Percentiles rank a stretch among this genome's conserved stretches.
Evolutionary conservation across 2,888 invertebrate species (phyloP).

Genomic region (Coecobrya sp.): DNA sequence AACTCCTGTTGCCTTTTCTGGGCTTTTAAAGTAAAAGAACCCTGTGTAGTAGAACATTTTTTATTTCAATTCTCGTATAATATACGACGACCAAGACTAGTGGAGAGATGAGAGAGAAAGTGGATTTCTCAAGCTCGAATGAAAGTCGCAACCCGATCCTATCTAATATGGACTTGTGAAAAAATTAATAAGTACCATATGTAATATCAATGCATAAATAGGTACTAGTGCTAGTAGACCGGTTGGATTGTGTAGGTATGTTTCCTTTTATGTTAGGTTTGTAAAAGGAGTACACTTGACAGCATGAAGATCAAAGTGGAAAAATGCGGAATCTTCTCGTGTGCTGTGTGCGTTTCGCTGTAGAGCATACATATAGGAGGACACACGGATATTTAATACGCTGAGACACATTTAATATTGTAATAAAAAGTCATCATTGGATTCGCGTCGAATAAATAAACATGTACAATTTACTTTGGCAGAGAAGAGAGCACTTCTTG

Average conservation of each 20-base stretch:
- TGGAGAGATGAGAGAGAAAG: conserved; percentile 53
- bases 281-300: background rate
- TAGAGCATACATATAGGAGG: background rate
- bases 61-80: conserved; percentile 58
- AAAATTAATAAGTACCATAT: conserved; percentile 15
- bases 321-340: background rate
- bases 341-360: background rate
- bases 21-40: conserved; percentile 68
- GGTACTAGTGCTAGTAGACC: background rate
- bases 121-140: conserved; percentile 33
- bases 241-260: conserved; percentile 4
- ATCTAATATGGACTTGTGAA: conserved; percentile 33
- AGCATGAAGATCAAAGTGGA: background rate
- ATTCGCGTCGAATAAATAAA: conserved; percentile 16
- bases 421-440: background rate
- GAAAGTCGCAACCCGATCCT: conserved; percentile 36
- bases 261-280: no score
- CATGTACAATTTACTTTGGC: background rate
- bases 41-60: conserved; percentile 60
- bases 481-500: conserved; percentile 2
- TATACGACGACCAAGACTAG: background rate
- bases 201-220: background rate
- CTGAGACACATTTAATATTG: background rate
- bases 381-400: no score
- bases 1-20: conserved; percentile 57